Conservation (phyloP, 1,140 invertebrate genomes). For the Wasmannia auropunctata region DNA sequence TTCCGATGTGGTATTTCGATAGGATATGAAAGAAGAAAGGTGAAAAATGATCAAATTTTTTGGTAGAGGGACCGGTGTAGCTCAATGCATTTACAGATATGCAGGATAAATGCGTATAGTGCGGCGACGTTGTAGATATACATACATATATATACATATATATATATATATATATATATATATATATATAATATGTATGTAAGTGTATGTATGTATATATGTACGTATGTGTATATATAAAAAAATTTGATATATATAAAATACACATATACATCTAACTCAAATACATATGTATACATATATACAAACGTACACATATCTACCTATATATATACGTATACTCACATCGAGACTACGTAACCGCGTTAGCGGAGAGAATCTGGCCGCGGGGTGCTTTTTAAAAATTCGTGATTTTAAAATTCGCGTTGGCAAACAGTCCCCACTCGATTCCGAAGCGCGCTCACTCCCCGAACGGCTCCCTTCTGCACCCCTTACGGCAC, state of each 20-base stretch:
- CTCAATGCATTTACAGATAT: slow-evolving; percentile 74
- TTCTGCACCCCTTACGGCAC: slow-evolving; percentile 63
- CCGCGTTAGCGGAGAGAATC: slow-evolving; percentile 75
- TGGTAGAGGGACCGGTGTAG: slow-evolving; percentile 67
- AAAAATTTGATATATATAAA: slow-evolving; percentile 17
- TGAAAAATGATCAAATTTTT: slow-evolving; percentile 73
- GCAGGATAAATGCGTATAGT: slow-evolving; percentile 74
- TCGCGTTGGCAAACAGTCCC: slow-evolving; percentile 77
- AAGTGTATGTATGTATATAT: background rate
- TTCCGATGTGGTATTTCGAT: slow-evolving; percentile 48
- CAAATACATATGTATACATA: slow-evolving; percentile 18
- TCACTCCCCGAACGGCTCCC: slow-evolving; percentile 54
- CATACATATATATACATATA: background rate
- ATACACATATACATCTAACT: background rate
- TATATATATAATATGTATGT: background rate
- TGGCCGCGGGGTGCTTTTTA: slow-evolving; percentile 77
- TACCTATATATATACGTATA: slow-evolving; percentile 41
- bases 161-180: background rate
- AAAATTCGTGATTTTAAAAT: slow-evolving; percentile 79
- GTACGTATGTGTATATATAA: background rate
- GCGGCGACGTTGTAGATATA: slow-evolving; percentile 3
- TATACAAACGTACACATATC: background rate
- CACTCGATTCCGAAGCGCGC: slow-evolving; percentile 65
- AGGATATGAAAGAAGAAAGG: slow-evolving; percentile 55
- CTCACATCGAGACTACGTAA: slow-evolving; percentile 74